Evolutionary conservation across 2,797 vertebrate genomes (phyloP).

Genomic region (Acipenser transmontanus): DNA sequence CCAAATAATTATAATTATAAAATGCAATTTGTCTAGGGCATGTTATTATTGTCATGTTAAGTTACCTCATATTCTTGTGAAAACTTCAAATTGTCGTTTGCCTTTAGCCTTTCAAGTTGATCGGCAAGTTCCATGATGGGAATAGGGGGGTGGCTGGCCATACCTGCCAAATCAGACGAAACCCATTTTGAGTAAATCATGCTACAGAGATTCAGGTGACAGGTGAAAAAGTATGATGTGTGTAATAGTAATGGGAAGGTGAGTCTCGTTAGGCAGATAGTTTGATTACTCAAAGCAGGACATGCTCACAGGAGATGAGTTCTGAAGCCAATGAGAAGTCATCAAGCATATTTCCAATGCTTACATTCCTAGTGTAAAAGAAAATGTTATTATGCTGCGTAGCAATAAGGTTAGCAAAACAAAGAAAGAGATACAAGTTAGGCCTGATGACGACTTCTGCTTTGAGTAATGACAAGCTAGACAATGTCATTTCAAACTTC

Average conservation of each 20-base stretch:
- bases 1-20: no score
- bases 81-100: conserved; percentile 98
- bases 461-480: conserved; percentile 79
- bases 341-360: conserved; percentile 69
- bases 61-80: conserved; percentile 95
- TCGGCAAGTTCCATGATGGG: conserved; percentile 92
- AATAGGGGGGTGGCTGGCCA: conserved; percentile 94
- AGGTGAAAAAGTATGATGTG: conserved; percentile 72
- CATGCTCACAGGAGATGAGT: conserved; percentile 82
- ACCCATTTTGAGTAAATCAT: conserved; percentile 16
- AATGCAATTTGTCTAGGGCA: no score
- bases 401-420: conserved; percentile 68
- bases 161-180: conserved; percentile 68
- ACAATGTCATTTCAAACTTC: conserved; percentile 70
- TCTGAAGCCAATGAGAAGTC: conserved; percentile 81
- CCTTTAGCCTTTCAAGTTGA: conserved; percentile 93
- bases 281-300: conserved; percentile 90
- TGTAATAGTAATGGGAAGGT: conserved; percentile 64
- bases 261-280: conserved; percentile 72
- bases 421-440: conserved; percentile 56
- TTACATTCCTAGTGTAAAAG: conserved; percentile 73
- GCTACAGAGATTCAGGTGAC: conserved; percentile 39
- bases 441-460: conserved; percentile 68
- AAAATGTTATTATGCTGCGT: conserved; percentile 69
- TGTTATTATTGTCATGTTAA: no score